These are phyloP conservation scores for Astyanax mexicanus DNA, from an alignment of 2,797 vertebrate genomes.

Conservation along the genomic window DNA sequence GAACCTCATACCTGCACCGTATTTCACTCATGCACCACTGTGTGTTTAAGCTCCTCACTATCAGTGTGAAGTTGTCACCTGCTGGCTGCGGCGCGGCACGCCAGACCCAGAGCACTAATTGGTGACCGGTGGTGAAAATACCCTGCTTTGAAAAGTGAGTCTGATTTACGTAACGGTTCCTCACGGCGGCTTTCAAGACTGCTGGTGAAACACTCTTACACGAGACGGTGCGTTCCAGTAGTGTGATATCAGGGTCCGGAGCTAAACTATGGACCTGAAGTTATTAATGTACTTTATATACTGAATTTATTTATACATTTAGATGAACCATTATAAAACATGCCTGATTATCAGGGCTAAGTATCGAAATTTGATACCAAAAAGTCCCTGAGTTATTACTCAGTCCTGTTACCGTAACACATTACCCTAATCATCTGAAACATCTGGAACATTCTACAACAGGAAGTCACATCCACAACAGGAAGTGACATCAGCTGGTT, in stretches of 20 bases:
- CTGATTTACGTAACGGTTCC: constrained; percentile 76
- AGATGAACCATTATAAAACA: no score
- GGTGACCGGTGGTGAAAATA: constrained; percentile 79
- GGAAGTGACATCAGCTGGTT: no score
- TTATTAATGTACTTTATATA: no score
- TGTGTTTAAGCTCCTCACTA: constrained; percentile 17
- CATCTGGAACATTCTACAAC: no score
- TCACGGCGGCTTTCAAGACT: constrained; percentile 70
- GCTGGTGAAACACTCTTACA: constrained; percentile 59
- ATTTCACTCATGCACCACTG: not conserved
- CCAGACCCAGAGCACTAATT: constrained; percentile 73
- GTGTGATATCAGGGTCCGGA: constrained; percentile 34
- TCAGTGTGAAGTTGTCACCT: constrained; percentile 30
- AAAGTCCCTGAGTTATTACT: no score
- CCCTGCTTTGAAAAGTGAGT: constrained; percentile 76
- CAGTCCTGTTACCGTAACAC: no score
- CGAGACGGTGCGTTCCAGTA: constrained; percentile 38
- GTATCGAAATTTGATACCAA: no score
- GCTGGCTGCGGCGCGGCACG: constrained; percentile 31
- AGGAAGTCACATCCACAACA: no score
- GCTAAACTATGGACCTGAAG: not conserved
- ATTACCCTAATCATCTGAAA: no score
- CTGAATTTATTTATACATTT: no score
- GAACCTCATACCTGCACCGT: constrained; percentile 5
- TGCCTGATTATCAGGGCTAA: no score